These are phyloP conservation scores for Porites australiensis DNA, from an alignment of 64 coral and sea anemone species.

Conservation along the genomic window DNA sequence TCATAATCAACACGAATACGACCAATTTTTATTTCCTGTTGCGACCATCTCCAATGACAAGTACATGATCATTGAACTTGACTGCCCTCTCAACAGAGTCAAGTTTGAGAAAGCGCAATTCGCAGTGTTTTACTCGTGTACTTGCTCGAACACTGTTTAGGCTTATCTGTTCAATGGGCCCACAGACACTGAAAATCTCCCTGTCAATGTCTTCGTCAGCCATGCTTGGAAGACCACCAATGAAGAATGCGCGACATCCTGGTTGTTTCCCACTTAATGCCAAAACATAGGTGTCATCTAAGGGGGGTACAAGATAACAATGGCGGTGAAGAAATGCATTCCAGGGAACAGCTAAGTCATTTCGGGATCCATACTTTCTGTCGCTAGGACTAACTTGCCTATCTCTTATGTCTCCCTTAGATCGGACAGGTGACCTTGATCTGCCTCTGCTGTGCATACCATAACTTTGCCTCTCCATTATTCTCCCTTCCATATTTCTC, in stretches of 20 bases:
- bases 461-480: slow-evolving; percentile 20
- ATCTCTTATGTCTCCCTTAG: neutral
- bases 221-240: slow-evolving; percentile 71
- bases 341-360: neutral
- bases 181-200: slow-evolving; percentile 83
- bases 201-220: slow-evolving; percentile 79
- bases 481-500: neutral
- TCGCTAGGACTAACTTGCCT: neutral
- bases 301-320: slow-evolving; percentile 78
- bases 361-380: neutral
- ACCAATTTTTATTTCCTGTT: slow-evolving; percentile 45
- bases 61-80: slow-evolving; percentile 71
- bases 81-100: slow-evolving; percentile 83
- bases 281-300: slow-evolving; percentile 45
- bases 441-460: neutral
- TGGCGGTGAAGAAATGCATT: slow-evolving; percentile 55
- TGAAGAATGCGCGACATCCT: slow-evolving; percentile 79
- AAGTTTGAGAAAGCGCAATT: slow-evolving; percentile 55
- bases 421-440: neutral
- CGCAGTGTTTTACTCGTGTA: slow-evolving; percentile 33
- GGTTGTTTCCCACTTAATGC: slow-evolving; percentile 64
- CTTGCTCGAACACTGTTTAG: slow-evolving; percentile 36
- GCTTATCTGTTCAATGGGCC: slow-evolving; percentile 66
- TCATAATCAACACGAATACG: slow-evolving; percentile 83
- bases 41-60: slow-evolving; percentile 57